phyloP scores from a whole-genome alignment of 2,113 vertebrate species.

The Mesocricetus auratus region DNA sequence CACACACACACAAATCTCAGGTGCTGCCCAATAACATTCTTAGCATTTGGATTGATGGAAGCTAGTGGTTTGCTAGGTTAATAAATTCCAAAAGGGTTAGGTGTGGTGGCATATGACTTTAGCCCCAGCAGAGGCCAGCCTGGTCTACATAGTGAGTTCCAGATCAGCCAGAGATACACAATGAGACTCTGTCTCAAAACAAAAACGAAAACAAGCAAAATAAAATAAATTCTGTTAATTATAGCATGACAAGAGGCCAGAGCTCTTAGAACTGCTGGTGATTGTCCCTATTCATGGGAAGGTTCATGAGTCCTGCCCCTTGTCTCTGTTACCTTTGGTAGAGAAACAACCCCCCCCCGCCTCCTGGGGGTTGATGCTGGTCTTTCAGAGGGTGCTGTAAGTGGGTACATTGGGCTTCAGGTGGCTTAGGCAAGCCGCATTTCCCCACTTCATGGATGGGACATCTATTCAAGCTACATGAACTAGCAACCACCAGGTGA shows the following conservation, averaged over 20 bases:
- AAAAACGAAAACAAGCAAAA: not conserved
- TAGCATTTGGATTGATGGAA: not conserved
- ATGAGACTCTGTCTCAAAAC: not conserved
- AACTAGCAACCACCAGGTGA: not conserved
- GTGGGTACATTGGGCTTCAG: not conserved
- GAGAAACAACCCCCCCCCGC: not conserved
- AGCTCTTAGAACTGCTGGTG: not conserved
- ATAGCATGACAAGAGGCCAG: not conserved
- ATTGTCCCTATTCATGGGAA: fast-evolving
- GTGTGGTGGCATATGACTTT: not conserved
- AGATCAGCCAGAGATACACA: not conserved
- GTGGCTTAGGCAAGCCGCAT: not conserved
- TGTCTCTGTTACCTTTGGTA: not conserved
- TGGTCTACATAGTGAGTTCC: not conserved
- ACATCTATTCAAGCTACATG: not conserved
- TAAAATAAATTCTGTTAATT: not conserved
- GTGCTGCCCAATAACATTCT: not conserved
- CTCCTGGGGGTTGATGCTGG: not conserved
- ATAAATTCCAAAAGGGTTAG: not conserved
- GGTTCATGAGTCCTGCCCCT: not conserved
- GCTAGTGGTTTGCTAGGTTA: not conserved
- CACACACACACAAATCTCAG: not conserved
- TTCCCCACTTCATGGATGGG: not conserved
- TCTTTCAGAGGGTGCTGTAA: not conserved
- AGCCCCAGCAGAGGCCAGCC: not conserved